Conservation (phyloP, 2,888 invertebrate species). For the Leptopterna dolabrata region DNA sequence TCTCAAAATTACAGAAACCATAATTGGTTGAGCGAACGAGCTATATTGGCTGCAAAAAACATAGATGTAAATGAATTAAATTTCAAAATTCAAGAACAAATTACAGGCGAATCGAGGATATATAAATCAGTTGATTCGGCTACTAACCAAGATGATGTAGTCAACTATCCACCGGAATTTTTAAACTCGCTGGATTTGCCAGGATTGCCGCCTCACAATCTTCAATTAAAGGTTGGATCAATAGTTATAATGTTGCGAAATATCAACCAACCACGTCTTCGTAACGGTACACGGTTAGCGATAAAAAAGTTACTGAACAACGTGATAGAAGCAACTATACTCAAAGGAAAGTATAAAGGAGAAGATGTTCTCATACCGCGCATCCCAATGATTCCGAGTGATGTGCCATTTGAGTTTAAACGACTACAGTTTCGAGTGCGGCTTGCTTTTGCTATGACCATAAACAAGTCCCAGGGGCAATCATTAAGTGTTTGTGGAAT, state of each 20-base stretch:
- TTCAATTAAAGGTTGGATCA: slow-evolving; percentile 63
- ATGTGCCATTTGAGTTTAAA: slow-evolving; percentile 59
- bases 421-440: slow-evolving; percentile 60
- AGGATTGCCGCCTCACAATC: slow-evolving; percentile 59
- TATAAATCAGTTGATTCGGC: slow-evolving; percentile 63
- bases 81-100: no score
- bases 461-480: no score
- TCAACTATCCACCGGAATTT: slow-evolving; percentile 63
- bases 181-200: slow-evolving; percentile 64
- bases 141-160: slow-evolving; percentile 59
- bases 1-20: slow-evolving; percentile 61
- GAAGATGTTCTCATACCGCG: slow-evolving; percentile 62
- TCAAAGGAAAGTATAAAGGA: slow-evolving; percentile 60
- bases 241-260: slow-evolving; percentile 58
- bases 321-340: slow-evolving; percentile 63
- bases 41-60: slow-evolving; percentile 65
- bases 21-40: slow-evolving; percentile 63
- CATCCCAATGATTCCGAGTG: slow-evolving; percentile 27
- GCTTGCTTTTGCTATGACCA: no score
- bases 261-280: slow-evolving; percentile 62
- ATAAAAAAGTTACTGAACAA: slow-evolving; percentile 62
- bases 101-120: slow-evolving; percentile 61
- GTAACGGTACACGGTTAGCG: slow-evolving; percentile 63
- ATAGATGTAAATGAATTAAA: no score
- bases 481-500: no score